phyloP scores from a whole-genome alignment of 92 coral and sea anemone species.

The Porites lobata region DNA sequence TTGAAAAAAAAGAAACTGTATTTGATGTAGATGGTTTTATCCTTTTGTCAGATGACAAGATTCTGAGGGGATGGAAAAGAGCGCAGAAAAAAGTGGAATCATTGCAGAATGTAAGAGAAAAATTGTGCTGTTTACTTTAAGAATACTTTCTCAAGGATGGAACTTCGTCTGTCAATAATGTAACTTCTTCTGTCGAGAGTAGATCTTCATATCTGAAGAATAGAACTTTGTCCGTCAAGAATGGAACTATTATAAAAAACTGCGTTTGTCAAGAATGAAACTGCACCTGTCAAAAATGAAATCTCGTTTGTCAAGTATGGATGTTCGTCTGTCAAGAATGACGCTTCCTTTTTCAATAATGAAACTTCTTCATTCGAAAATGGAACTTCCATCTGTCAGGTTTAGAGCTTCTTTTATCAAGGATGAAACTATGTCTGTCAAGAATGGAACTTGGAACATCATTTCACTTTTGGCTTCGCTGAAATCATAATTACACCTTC shows the following conservation, averaged over 20 bases:
- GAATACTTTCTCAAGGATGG: neutral
- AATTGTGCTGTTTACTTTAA: neutral
- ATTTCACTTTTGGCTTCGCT: too few species aligned
- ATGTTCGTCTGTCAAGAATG: neutral
- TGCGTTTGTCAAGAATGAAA: neutral
- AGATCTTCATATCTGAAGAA: neutral
- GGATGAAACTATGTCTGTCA: neutral
- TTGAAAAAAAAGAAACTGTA: too few species aligned
- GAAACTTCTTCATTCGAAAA: neutral
- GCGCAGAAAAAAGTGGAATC: conserved; percentile 62
- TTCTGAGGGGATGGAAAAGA: conserved; percentile 62
- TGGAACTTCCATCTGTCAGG: neutral
- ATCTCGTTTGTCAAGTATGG: neutral
- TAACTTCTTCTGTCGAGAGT: neutral
- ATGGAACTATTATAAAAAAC: neutral
- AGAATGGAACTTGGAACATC: neutral
- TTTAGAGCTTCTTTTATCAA: neutral
- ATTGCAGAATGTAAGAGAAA: conserved; percentile 46
- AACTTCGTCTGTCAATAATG: neutral
- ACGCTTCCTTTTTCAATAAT: neutral
- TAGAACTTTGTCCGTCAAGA: too few species aligned
- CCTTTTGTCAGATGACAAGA: conserved; percentile 27
- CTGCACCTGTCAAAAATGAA: too few species aligned
- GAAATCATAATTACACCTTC: too few species aligned
- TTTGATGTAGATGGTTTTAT: neutral